Base-by-base conservation (phyloP, 2,797 vertebrate species). In the Neosilurus hyrtlii region DNA sequence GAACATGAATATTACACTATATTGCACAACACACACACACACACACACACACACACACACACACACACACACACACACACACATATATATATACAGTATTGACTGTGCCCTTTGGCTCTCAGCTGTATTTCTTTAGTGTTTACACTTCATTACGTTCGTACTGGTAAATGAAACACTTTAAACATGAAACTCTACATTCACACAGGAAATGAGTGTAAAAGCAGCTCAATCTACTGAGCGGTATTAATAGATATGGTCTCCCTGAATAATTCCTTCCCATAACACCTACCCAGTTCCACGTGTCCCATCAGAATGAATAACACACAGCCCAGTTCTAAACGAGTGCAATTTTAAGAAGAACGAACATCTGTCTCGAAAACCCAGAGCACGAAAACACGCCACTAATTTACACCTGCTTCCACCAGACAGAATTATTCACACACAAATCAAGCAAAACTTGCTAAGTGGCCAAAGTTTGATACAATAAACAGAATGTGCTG, bases 351-450 rank as follows among this genome's bases (percentile, higher is more conserved):
- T 51, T 24, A 1, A 10, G 22, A 51, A 71, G 22, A 24, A 22
- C 2, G 52, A 72, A 52, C 70, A 72, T 54, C 70, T 54, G 70
- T n/a, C n/a, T 52, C 1, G 24, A 12, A 54, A 15, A 7, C 43
- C n/a, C 67, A 15, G 49, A 52, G 49, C 3, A 30, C 30, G 56
- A 73, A 12, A 20, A 12, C 26, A 56, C 11, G 12, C 49, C 49
- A 10, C 70, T 72, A 8, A 26, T 72, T 72, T 72, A 52, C 71
- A 57, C 72, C 72, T 74, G 26, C 26, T 73, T 73, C 54, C 6
- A 9, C 24, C 8, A 72, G n/a, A 51, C 24, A 10, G 18, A 20
- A 35, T 9, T 7, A 74, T 57, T 57, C 52, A 35, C 24, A 30
- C 10, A 16, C 52, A 74, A 74, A 74, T 57, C 52, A 22, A 52